Conservation (phyloP, 1,140 invertebrate genomes). For the Bombus picipes region DNA sequence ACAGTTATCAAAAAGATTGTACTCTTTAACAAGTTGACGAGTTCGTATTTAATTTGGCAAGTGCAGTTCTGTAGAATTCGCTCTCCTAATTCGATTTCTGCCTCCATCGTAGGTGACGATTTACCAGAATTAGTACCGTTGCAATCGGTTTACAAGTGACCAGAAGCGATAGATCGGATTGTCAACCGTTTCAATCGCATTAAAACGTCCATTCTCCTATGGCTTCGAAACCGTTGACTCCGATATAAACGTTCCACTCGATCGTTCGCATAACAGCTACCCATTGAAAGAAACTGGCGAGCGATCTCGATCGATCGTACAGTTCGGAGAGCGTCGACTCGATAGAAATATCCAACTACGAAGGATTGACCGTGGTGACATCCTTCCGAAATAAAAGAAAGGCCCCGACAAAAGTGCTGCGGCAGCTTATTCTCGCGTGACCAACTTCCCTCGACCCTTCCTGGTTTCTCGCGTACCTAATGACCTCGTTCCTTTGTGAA, state of each 20-base stretch:
- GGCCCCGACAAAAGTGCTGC: not conserved
- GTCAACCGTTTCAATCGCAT: not conserved
- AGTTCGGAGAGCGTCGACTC: not conserved
- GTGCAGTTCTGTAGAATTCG: not conserved
- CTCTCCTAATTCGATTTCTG: not conserved
- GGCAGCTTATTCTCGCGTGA: slow-evolving; percentile 24
- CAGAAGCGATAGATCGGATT: not conserved
- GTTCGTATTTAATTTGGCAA: not conserved
- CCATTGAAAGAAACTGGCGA: not conserved
- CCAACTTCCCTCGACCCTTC: slow-evolving; percentile 57
- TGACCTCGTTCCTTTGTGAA: slow-evolving; percentile 61
- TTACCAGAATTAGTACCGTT: slow-evolving; percentile 39
- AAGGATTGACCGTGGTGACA: slow-evolving; percentile 21
- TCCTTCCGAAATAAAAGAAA: slow-evolving; percentile 18
- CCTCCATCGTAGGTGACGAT: slow-evolving; percentile 42
- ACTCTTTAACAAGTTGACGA: not conserved
- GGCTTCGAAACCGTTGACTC: not conserved
- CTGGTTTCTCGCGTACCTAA: slow-evolving; percentile 55
- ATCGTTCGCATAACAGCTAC: not conserved
- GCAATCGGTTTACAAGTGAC: not conserved
- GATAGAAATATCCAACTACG: slow-evolving; percentile 23
- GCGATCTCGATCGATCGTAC: not conserved
- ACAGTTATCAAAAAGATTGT: slow-evolving; percentile 48
- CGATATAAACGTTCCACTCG: not conserved
- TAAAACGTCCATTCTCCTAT: not conserved